Percentiles rank a stretch among this genome's conserved stretches.
Evolutionary conservation across 2,888 invertebrate species (phyloP).

Genomic region (Epistrophe grossulariae): DNA sequence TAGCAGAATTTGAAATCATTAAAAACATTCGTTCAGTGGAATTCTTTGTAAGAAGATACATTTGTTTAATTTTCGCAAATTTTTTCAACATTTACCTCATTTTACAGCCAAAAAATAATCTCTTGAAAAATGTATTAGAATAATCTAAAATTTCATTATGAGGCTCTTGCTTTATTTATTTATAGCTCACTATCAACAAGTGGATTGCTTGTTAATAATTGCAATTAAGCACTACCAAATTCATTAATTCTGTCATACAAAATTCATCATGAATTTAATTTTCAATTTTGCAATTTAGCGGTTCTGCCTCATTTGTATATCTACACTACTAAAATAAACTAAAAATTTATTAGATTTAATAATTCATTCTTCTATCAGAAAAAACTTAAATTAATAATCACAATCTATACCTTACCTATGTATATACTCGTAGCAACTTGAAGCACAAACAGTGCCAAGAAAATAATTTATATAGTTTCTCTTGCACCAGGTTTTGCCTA

Average conservation of each 20-base stretch:
- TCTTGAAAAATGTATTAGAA: neutral
- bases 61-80: neutral
- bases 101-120: neutral
- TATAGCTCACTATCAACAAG: conserved; percentile 12
- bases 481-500: neutral
- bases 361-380: neutral
- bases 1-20: neutral
- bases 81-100: neutral
- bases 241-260: neutral
- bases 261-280: neutral
- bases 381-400: neutral
- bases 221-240: neutral
- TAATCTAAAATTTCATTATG: neutral
- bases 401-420: neutral
- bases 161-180: neutral
- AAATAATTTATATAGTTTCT: neutral
- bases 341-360: conserved; percentile 22
- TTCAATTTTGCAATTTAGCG: neutral
- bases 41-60: neutral
- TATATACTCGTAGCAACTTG: too few relatives aligned
- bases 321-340: conserved; percentile 8
- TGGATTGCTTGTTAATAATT: neutral
- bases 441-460: conserved; percentile 18
- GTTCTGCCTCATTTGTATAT: neutral
- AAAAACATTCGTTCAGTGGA: neutral